Evolutionary conservation across 1,140 invertebrate genomes (phyloP).

Genomic region (Popillia japonica): DNA sequence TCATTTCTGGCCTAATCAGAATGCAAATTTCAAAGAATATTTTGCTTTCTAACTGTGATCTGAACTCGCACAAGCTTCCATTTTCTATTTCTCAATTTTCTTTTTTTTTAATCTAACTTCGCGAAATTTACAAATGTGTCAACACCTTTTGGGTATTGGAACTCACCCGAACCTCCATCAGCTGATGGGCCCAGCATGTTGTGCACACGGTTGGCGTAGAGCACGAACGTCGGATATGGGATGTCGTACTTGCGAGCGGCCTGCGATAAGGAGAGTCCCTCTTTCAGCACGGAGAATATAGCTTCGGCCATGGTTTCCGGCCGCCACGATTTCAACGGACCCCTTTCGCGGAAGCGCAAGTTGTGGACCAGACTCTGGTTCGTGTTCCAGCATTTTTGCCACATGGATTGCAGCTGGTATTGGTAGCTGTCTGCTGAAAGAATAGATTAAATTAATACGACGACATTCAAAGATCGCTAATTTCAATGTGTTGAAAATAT

Average conservation of each 20-base stretch:
- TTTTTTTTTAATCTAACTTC: too few species aligned
- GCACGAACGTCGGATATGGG: conserved; percentile 91
- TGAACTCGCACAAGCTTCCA: not conserved
- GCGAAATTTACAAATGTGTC: conserved; percentile 10
- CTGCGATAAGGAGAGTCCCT: conserved; percentile 87
- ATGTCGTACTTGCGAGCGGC: conserved; percentile 93
- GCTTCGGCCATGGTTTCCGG: conserved; percentile 94
- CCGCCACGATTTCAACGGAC: conserved; percentile 90
- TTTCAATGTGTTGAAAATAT: too few species aligned
- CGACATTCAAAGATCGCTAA: too few species aligned
- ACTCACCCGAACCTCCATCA: conserved; percentile 83
- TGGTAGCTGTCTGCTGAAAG: conserved; percentile 89
- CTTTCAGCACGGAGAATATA: conserved; percentile 89
- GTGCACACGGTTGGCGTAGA: conserved; percentile 92
- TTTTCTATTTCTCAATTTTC: not conserved
- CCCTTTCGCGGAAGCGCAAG: conserved; percentile 87
- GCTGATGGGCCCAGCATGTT: conserved; percentile 92
- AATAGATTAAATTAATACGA: conserved; percentile 50
- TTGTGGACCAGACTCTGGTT: conserved; percentile 89
- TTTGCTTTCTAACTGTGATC: conserved; percentile 25
- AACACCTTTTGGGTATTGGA: conserved; percentile 33
- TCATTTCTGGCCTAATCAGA: too few species aligned
- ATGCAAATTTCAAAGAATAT: not conserved
- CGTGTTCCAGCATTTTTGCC: conserved; percentile 94
- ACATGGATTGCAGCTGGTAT: conserved; percentile 91